These are phyloP conservation scores for Globodera rostochiensis DNA, from an alignment of 1,140 invertebrate genomes.

Conservation along the genomic window DNA sequence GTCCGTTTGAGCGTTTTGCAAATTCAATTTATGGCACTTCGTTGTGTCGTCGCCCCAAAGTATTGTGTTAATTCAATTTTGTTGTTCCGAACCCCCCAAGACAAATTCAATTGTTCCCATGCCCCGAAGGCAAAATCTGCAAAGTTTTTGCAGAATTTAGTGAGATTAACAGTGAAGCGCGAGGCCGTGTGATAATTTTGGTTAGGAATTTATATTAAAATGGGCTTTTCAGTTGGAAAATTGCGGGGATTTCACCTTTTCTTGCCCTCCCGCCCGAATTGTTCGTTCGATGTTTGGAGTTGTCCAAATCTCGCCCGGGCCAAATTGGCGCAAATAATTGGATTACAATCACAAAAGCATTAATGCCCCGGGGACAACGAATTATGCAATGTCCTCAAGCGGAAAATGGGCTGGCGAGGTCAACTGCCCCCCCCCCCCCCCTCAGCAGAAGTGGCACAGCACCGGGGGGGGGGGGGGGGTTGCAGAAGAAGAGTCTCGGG, in stretches of 20 bases:
- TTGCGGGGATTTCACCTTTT: not conserved
- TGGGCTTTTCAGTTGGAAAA: no score
- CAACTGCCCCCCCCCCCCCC: not conserved
- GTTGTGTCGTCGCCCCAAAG: not conserved
- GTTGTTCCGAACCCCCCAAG: not conserved
- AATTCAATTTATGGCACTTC: constrained; percentile 22
- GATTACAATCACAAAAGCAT: not conserved
- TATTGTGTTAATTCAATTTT: not conserved
- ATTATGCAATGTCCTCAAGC: not conserved
- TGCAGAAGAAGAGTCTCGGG: not conserved
- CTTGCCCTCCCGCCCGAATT: no score
- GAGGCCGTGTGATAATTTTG: no score
- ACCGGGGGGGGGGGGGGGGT: no score
- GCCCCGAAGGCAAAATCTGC: not conserved
- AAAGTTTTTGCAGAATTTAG: not conserved
- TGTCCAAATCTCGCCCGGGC: not conserved
- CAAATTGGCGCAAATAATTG: not conserved
- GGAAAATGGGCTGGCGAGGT: not conserved
- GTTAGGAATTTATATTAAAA: no score
- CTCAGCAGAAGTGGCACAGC: no score
- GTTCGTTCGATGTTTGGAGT: not conserved
- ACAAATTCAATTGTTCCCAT: not conserved
- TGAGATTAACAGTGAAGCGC: not conserved
- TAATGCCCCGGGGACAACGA: not conserved
- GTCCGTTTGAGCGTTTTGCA: not conserved